Base-by-base conservation (phyloP, 2,888 invertebrate species). In the Eristalis tenax region DNA sequence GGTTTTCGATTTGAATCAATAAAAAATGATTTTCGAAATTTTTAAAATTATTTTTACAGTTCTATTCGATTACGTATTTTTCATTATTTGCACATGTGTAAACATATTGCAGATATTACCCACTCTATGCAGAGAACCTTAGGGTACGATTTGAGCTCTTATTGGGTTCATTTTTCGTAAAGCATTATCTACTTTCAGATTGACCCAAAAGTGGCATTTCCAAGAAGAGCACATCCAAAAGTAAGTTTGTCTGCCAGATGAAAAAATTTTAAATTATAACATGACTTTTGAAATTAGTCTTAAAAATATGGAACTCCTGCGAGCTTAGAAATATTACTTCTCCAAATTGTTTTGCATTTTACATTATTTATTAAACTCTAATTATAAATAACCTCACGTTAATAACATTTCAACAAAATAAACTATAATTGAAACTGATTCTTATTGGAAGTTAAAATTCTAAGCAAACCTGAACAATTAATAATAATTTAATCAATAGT, bases 141-240 rank as follows among this genome's bases (percentile, higher is more conserved):
- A 18, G 18, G 50, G n/a, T 8, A 50, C 50, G 50, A 50, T 50
- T 50, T 50, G 50, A 50, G 50, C 18, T n/a, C 1, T n/a, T 43
- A 68, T 68, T 73, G 15, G 59, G 38, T 70, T 73, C 64, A 26
- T 28, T 68, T 50, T 89, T 84, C 68, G 80, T 75, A 82, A 69
- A 79, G 74, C 66, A 85, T 82, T 64, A 73, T 82, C 66, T 84
- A 91, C 93, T 93, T 94, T 90, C 97, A 99, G 99, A 99, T 99
- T 95, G 99, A 99, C 94, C 99, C 99, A 91, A 99, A 99, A 96
- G 98, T 99, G 94, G 99, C 99, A 94, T 99, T 99, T 95, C 99
- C 99, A 91, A 97, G 99, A 95, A 96, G 98, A 96, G 98, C 98
- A 95, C 98, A 99, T 95, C 98, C 98, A 94, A 99, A 98, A 97